Base-by-base conservation (phyloP, 2,888 invertebrate species). In the Timema podura region DNA sequence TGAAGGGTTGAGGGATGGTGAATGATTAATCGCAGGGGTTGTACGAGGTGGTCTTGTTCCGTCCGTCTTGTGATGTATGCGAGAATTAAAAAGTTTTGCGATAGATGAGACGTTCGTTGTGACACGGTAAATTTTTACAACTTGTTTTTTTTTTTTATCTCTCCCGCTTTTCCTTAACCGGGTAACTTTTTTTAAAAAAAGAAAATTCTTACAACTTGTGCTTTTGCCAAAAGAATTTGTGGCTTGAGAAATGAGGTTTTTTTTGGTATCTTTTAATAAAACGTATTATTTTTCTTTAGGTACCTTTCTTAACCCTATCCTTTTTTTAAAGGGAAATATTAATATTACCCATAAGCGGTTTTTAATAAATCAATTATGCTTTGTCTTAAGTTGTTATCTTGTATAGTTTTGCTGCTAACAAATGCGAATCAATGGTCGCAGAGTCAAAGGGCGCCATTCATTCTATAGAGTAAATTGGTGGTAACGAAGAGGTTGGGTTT, bases 51-150 rank as follows among this genome's bases (percentile, higher is more conserved):
- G 61, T 9, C 15, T 51, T n/a, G 51, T 11, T 13, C 11, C 30
- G 45, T 61, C n/a, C 61, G 44, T 45, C 61, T 61, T 13, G 61
- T 61, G 61, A 61, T 61, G 61, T 61, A 61, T 65, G 64, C 69
- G 54, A 65, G 69, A 51, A 69, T 69, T 69, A 69, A 69, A 69
- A 69, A 69, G 65, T 69, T 69, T 69, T 6, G 57, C 69, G 69
- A 69, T 69, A 69, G 65, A 69, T 69, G 69, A 54, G 69, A 69
- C 69, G 54, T 69, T 69, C 61, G 10, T 13, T 8, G 61, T 61
- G 61, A 61, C 61, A 61, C 61, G 61, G 61, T 44, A 61, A 61
- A 44, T 61, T 61, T 61, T 61, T 61, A 61, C 61, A 44, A 61
- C 30, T 61, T 61, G 61, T 61, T 61, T 61, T 51, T 61, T 61